phyloP scores from a whole-genome alignment of 2,113 vertebrate genomes.

The Psophia crepitans region DNA sequence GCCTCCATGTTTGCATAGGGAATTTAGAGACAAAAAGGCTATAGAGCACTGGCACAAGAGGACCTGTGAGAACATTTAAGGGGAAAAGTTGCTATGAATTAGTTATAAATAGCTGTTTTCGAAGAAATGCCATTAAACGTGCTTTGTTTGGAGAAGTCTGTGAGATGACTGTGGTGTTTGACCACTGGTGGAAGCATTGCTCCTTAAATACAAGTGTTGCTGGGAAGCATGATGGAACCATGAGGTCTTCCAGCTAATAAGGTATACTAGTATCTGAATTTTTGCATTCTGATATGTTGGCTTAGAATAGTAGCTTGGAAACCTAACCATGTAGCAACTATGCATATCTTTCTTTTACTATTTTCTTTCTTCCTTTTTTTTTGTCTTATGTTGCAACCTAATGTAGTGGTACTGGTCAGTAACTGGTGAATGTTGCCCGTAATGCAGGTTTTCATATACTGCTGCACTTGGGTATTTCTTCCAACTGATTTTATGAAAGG shows the following conservation, averaged over 20 bases:
- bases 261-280: background rate
- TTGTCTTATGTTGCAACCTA: background rate
- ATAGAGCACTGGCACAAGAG: rapidly evolving
- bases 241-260: background rate
- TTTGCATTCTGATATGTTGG: background rate
- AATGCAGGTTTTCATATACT: background rate
- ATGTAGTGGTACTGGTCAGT: background rate
- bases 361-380: background rate
- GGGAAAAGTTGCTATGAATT: background rate
- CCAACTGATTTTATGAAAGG: background rate
- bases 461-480: background rate
- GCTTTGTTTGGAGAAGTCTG: background rate
- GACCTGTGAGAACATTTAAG: background rate
- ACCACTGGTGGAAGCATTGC: rapidly evolving
- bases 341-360: background rate
- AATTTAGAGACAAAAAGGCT: background rate
- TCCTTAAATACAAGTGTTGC: background rate
- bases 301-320: background rate
- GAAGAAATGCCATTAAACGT: background rate
- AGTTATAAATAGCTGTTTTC: background rate
- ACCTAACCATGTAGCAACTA: background rate
- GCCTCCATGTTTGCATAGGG: rapidly evolving
- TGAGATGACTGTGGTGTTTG: background rate
- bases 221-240: too few species aligned
- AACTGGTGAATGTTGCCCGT: background rate